Evolutionary conservation across 2,113 vertebrate species (phyloP).

Genomic region (Prionailurus viverrinus): DNA sequence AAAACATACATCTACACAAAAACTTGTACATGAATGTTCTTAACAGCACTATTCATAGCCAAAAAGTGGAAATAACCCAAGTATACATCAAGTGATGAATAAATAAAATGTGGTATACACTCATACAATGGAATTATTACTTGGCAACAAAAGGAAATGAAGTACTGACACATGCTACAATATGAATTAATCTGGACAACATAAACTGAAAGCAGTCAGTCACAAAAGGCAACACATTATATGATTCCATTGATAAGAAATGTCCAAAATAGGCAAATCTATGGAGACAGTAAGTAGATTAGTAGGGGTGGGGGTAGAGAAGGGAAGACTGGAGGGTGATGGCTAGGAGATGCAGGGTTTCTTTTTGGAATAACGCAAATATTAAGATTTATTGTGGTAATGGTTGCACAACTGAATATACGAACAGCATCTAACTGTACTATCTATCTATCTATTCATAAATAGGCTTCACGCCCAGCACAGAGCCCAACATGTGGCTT

Average conservation of each 20-base stretch:
- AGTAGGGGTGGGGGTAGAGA: neutral
- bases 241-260: neutral
- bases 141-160: slow-evolving; percentile 1
- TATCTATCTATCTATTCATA: too few species aligned
- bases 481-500: too few species aligned
- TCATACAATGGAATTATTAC: neutral
- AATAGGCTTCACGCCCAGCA: too few species aligned
- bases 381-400: neutral
- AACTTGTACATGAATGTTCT: neutral
- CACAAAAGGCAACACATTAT: neutral
- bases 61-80: neutral
- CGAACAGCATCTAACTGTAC: neutral
- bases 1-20: neutral
- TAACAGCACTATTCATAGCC: neutral
- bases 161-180: neutral
- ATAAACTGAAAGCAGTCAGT: neutral
- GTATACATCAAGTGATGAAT: neutral
- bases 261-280: neutral
- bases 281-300: neutral
- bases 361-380: neutral
- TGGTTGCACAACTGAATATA: neutral
- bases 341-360: neutral
- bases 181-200: neutral
- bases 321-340: neutral
- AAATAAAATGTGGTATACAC: neutral